Percentiles rank a stretch among this genome's conserved stretches.
These are phyloP conservation scores for Drosophila affinis DNA, from an alignment of 2,888 invertebrate species.

Conservation along the genomic window DNA sequence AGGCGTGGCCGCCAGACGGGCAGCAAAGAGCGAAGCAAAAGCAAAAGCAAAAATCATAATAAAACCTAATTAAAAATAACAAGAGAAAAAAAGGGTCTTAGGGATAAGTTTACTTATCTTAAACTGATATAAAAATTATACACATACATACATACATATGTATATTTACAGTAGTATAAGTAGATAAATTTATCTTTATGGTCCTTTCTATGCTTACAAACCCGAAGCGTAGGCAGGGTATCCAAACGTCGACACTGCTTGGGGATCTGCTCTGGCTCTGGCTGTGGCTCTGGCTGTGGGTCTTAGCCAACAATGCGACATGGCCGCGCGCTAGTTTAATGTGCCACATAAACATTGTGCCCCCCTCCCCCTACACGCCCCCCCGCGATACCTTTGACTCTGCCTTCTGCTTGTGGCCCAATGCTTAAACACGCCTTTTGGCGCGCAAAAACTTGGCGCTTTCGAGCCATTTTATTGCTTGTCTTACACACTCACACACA, in stretches of 20 bases:
- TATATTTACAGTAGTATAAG: too few relatives aligned
- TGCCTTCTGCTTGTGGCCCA: too few relatives aligned
- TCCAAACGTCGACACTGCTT: neutral
- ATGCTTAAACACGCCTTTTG: constrained; percentile 60
- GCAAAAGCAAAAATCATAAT: constrained; percentile 64
- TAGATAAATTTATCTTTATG: too few relatives aligned
- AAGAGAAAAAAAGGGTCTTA: constrained; percentile 3
- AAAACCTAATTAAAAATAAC: constrained; percentile 71
- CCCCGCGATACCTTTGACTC: constrained; percentile 27
- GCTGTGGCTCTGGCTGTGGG: neutral
- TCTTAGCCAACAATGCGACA: constrained; percentile 66
- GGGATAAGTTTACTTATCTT: too few relatives aligned
- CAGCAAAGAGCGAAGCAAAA: constrained; percentile 22
- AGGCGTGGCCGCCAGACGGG: constrained; percentile 5
- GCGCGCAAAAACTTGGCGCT: constrained; percentile 69
- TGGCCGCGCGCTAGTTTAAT: constrained; percentile 69
- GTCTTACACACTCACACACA: constrained; percentile 47
- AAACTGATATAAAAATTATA: too few relatives aligned
- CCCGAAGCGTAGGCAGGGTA: too few relatives aligned
- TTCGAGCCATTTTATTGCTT: constrained; percentile 67
- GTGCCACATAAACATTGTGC: constrained; percentile 68
- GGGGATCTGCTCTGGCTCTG: neutral
- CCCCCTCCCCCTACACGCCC: neutral
- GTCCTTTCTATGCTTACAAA: too few relatives aligned
- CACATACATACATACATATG: too few relatives aligned